These are phyloP conservation scores for Malaclemys terrapin DNA, from an alignment of 2,113 vertebrate species.

Conservation along the genomic window DNA sequence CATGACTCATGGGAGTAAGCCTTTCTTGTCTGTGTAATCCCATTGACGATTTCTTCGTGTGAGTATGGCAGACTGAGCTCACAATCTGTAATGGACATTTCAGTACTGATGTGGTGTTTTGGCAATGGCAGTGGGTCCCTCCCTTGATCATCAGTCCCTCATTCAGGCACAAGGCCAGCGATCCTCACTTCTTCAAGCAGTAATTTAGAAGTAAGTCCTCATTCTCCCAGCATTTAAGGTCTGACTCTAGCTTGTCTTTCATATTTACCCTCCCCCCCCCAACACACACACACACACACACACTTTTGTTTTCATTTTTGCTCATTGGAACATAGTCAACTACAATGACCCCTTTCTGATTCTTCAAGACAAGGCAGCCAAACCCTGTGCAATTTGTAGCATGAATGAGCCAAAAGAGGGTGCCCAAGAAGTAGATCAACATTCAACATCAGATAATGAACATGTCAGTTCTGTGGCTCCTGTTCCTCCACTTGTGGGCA, in stretches of 20 bases:
- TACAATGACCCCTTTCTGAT: not conserved
- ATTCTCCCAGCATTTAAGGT: not conserved
- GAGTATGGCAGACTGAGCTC: not conserved
- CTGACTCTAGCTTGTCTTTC: not conserved
- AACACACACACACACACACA: too few relatives aligned
- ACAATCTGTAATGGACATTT: not conserved
- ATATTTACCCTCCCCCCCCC: not conserved
- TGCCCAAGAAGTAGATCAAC: not conserved
- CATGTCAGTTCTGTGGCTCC: not conserved
- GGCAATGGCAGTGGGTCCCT: not conserved
- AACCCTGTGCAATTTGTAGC: not conserved
- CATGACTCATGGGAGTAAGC: not conserved
- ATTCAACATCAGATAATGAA: too few relatives aligned
- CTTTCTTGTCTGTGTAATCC: not conserved
- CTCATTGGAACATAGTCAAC: not conserved
- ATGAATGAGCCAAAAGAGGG: not conserved
- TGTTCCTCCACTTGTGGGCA: not conserved
- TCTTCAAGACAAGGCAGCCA: not conserved
- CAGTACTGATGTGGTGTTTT: not conserved
- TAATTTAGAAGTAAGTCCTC: not conserved
- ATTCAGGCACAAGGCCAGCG: not conserved
- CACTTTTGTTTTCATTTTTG: not conserved
- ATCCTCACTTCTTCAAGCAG: not conserved
- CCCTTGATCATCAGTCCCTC: not conserved
- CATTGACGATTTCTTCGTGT: not conserved